These are phyloP conservation scores for Escarpia spicata DNA, from an alignment of 2,888 invertebrate genomes.

Conservation along the genomic window DNA sequence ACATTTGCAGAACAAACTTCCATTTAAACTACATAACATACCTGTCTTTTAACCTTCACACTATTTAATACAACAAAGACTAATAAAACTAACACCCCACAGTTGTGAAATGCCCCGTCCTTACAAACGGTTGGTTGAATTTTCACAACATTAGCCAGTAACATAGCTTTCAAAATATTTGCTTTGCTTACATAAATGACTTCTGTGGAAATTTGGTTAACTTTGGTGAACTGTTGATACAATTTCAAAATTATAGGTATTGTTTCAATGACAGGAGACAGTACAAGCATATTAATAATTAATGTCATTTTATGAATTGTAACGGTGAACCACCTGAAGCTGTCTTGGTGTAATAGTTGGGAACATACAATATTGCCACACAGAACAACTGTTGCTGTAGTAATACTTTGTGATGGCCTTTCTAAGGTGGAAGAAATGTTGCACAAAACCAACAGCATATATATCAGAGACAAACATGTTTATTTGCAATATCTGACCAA, in stretches of 20 bases:
- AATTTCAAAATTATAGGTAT: background rate
- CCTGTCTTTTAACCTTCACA: background rate
- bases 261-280: background rate
- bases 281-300: background rate
- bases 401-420: too few species aligned
- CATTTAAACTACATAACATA: background rate
- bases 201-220: background rate
- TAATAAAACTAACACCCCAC: background rate
- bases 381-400: too few species aligned
- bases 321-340: too few species aligned
- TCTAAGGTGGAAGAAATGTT: background rate
- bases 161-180: background rate
- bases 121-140: background rate
- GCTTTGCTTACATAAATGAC: background rate
- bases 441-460: background rate
- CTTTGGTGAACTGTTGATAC: background rate
- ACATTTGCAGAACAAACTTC: background rate
- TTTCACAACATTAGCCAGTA: background rate
- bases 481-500: background rate
- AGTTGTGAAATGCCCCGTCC: background rate
- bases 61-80: background rate
- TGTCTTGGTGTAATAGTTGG: too few species aligned
- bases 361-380: too few species aligned
- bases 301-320: too few species aligned
- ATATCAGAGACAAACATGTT: background rate